Evolutionary conservation across 2,113 vertebrate genomes (phyloP).

Genomic region (Mionectes macconnelli): DNA sequence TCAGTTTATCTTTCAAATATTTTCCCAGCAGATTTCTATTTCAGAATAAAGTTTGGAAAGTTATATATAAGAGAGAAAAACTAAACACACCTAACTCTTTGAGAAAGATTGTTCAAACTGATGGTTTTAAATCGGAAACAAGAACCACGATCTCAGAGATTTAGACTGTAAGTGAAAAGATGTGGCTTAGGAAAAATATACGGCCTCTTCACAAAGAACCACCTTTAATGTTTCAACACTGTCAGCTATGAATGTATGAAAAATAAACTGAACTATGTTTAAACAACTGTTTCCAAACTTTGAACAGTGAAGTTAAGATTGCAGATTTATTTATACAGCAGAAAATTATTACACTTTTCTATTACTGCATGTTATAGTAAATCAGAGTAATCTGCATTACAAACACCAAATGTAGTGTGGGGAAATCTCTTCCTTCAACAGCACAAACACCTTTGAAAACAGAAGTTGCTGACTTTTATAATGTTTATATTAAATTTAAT

Average conservation of each 20-base stretch:
- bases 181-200: neutral
- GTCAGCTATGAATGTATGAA: neutral
- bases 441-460: neutral
- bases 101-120: neutral
- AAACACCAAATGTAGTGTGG: neutral
- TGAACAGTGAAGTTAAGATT: neutral
- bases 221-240: neutral
- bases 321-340: neutral
- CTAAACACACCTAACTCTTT: neutral
- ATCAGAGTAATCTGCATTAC: neutral
- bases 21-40: neutral
- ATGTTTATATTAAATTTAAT: neutral
- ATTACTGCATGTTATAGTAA: neutral
- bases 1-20: neutral
- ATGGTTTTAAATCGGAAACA: neutral
- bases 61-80: neutral
- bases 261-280: neutral
- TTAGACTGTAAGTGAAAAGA: neutral
- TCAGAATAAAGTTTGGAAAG: neutral
- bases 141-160: neutral
- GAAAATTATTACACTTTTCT: neutral
- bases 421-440: neutral
- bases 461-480: neutral
- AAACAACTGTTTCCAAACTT: conserved; percentile 8
- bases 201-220: neutral